Evolutionary conservation across 2,113 vertebrate species (phyloP), one percentile per base, ranked within the genome.

Genomic region (Brachypteracias leptosomus): DNA sequence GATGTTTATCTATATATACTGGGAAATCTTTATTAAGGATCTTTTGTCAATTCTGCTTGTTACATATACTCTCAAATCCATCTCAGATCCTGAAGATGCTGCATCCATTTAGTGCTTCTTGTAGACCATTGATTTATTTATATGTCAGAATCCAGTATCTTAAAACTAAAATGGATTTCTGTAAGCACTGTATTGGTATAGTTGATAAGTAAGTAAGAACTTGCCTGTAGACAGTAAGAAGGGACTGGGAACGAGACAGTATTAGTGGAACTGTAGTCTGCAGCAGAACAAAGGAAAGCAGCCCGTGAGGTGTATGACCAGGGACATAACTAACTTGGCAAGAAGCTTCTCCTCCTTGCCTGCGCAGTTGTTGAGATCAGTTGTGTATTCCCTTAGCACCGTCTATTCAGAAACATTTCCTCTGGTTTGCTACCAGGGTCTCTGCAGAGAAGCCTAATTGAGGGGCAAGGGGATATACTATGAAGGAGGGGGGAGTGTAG

Each of bases 151-250:
- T 89, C 36, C 36, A 79, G 62, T 85, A 91, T 97, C 88, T 95
- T 88, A 70, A 93, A 96, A 90, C 83, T 79, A 42, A 52, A 84
- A 83, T 87, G 74, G 84, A 68, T 93, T 97, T 96, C 89, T 96
- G 93, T 76, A 96, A 81, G 73, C 62, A 25, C 71, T 82, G 38
- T 78, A 68, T 91, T 95, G 59, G 63, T 97, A 26, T 40, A 68
- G 82, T 80, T 95, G 49, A 95, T 95, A 95, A 44, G 62, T 72
- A 54, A 82, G 18, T 25, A 62, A 16, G n/a, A 70, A 52, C 57
- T 89, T 93, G 61, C 16, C 68, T 81, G n/a, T 33, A 52, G 47
- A 40, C 33, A 44, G 24, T 47, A 67, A 72, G 86, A 52, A 67
- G 74, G 29, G 54, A 13, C 40, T 71, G 36, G 29, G 19, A 46